Evolutionary conservation across 2,888 invertebrate genomes (phyloP).

Genomic region (Seira musarum): DNA sequence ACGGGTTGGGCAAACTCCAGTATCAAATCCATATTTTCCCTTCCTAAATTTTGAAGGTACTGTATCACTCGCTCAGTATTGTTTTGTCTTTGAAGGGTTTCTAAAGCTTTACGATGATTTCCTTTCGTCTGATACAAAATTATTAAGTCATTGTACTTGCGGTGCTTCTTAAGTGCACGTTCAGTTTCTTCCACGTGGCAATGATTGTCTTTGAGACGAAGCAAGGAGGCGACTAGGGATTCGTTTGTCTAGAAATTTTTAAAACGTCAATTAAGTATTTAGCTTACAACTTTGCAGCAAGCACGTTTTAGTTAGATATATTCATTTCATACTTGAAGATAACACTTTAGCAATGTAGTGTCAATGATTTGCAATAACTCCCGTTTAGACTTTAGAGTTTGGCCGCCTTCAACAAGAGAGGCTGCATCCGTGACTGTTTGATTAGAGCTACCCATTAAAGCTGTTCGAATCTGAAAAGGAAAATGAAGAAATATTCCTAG

Average conservation of each 20-base stretch:
- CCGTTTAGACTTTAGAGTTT: slow-evolving; percentile 76
- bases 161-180: slow-evolving; percentile 86
- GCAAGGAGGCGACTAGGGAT: slow-evolving; percentile 90
- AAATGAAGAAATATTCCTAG: background rate
- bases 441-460: slow-evolving; percentile 62
- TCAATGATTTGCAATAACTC: slow-evolving; percentile 93
- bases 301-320: slow-evolving; percentile 14
- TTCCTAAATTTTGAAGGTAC: slow-evolving; percentile 87
- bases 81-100: slow-evolving; percentile 85
- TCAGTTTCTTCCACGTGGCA: slow-evolving; percentile 97
- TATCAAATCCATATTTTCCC: slow-evolving; percentile 87
- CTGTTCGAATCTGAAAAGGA: slow-evolving; percentile 55
- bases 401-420: slow-evolving; percentile 71
- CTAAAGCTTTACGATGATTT: slow-evolving; percentile 85
- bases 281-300: slow-evolving; percentile 1
- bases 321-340: slow-evolving; percentile 82
- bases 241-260: slow-evolving; percentile 87
- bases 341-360: slow-evolving; percentile 97
- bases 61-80: slow-evolving; percentile 86
- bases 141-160: slow-evolving; percentile 93
- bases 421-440: slow-evolving; percentile 68
- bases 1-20: slow-evolving; percentile 97
- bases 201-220: slow-evolving; percentile 86
- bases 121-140: slow-evolving; percentile 96
- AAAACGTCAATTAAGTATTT: too few species aligned